Percentiles rank a stretch among this genome's conserved stretches.
Evolutionary conservation across 1,140 invertebrate species (phyloP).

Genomic region (Aphelinus certus): DNA sequence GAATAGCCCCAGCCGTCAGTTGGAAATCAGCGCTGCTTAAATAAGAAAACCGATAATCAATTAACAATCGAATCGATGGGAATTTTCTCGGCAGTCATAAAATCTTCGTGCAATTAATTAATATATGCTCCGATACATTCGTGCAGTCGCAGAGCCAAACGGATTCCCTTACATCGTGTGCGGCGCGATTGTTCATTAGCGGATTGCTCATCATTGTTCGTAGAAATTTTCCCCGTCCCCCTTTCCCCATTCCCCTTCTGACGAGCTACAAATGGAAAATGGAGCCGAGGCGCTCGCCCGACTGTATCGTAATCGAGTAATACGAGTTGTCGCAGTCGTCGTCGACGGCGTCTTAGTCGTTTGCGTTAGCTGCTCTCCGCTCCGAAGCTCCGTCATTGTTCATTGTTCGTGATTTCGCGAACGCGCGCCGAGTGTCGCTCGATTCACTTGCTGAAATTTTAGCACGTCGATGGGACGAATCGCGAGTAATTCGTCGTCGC

Average conservation of each 20-base stretch:
- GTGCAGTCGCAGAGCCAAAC: not conserved
- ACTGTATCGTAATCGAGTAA: conserved; percentile 31
- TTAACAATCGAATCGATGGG: too few relatives aligned
- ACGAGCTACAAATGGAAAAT: conserved; percentile 10
- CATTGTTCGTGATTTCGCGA: conserved; percentile 23
- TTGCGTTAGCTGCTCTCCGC: too few relatives aligned
- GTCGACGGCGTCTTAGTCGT: too few relatives aligned
- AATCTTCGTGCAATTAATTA: too few relatives aligned
- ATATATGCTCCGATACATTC: too few relatives aligned
- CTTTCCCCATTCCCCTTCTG: not conserved
- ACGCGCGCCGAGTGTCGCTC: not conserved
- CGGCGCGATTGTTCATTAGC: not conserved
- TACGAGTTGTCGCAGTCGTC: conserved; percentile 17
- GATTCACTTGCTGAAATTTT: conserved; percentile 2
- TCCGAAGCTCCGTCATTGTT: conserved; percentile 4
- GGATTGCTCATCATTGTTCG: not conserved
- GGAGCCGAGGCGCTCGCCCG: not conserved
- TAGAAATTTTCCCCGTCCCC: not conserved
- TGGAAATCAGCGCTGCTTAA: too few relatives aligned
- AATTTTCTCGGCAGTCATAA: too few relatives aligned
- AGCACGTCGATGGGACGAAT: conserved; percentile 7
- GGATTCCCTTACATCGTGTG: not conserved
- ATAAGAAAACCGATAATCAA: too few relatives aligned
- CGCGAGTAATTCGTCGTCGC: not conserved
- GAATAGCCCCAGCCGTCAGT: too few relatives aligned